Percentiles rank a stretch among this genome's conserved stretches.
phyloP scores from a whole-genome alignment of 2,113 vertebrate species.

The Notothenia coriiceps region DNA sequence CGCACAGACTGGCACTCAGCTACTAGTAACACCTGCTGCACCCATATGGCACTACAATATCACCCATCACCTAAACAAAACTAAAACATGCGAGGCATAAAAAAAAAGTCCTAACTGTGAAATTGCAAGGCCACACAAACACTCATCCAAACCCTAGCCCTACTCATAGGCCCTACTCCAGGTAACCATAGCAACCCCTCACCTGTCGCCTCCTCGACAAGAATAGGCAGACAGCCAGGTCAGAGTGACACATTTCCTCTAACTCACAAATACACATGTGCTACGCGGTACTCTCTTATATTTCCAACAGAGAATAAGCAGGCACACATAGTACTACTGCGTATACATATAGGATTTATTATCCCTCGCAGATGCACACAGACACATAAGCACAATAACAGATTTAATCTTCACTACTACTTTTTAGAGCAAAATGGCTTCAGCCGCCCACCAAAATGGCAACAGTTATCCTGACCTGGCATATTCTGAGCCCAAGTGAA shows the following conservation, averaged over 20 bases:
- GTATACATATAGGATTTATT: constrained; percentile 34
- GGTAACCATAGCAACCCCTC: constrained; percentile 83
- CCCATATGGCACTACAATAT: constrained; percentile 65
- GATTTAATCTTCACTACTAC: constrained; percentile 21
- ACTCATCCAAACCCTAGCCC: constrained; percentile 47
- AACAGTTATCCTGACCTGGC: constrained; percentile 84
- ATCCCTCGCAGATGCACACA: constrained; percentile 32
- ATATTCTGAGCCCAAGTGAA: constrained; percentile 74
- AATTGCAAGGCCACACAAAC: constrained; percentile 49
- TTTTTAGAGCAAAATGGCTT: constrained; percentile 55
- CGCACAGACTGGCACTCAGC: constrained; percentile 54
- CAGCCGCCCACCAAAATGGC: constrained; percentile 65
- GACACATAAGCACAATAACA: constrained; percentile 35
- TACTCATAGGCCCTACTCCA: constrained; percentile 17
- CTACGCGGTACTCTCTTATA: constrained; percentile 16
- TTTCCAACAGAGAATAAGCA: constrained; percentile 37
- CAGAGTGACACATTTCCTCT: constrained; percentile 76
- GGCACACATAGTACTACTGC: constrained; percentile 15
- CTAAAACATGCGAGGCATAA: constrained; percentile 47
- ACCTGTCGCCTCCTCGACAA: constrained; percentile 76
- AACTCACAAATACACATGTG: constrained; percentile 59
- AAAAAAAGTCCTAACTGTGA: constrained; percentile 44
- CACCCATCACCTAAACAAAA: constrained; percentile 68
- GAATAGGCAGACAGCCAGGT: constrained; percentile 78
- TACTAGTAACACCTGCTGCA: constrained; percentile 75